These are phyloP conservation scores for Luperina testacea DNA, from an alignment of 2,888 invertebrate genomes.

Conservation along the genomic window DNA sequence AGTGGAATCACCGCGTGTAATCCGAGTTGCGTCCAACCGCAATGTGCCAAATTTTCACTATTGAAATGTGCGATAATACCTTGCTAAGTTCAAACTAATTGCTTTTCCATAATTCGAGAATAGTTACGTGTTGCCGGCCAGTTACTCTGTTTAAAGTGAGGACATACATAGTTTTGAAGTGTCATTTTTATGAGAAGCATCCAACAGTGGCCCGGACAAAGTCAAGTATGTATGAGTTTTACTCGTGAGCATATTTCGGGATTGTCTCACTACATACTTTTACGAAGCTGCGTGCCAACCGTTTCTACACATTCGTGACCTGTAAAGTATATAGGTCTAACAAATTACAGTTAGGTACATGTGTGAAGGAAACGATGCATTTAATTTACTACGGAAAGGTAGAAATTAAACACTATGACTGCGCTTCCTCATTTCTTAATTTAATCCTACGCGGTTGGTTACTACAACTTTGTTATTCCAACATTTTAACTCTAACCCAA, in stretches of 20 bases:
- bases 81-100: conserved; percentile 18
- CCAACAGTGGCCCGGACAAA: conserved; percentile 3
- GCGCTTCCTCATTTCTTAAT: conserved; percentile 22
- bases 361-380: neutral
- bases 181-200: conserved; percentile 2
- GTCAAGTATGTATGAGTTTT: conserved; percentile 20
- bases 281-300: neutral
- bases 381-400: conserved; percentile 3
- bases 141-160: neutral
- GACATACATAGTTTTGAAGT: conserved; percentile 33
- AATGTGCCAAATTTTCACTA: conserved; percentile 60
- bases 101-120: conserved; percentile 20
- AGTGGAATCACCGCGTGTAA: conserved; percentile 58
- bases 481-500: conserved; percentile 41
- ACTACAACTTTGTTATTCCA: conserved; percentile 47
- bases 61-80: conserved; percentile 56
- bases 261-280: conserved; percentile 15
- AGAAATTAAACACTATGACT: conserved; percentile 6
- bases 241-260: conserved; percentile 8
- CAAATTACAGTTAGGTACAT: neutral
- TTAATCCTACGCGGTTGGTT: conserved; percentile 35
- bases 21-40: conserved; percentile 55
- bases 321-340: neutral
- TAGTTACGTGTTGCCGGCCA: neutral
- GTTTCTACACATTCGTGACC: conserved; percentile 5